Evolutionary conservation across 2,888 invertebrate genomes (phyloP), one percentile per base, ranked within the genome.

Genomic region (Ochropleura plecta): DNA sequence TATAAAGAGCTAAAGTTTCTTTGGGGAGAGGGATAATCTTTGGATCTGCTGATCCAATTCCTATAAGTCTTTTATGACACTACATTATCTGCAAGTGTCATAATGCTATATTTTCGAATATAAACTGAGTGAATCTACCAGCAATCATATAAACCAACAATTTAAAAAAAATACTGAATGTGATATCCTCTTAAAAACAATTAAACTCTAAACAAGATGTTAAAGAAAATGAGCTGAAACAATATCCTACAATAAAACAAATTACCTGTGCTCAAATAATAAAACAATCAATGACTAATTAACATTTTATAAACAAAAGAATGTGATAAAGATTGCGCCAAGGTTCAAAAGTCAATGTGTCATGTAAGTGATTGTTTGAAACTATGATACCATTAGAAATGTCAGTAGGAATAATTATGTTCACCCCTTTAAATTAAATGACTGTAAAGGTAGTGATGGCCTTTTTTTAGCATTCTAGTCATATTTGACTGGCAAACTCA

Each of bases 311-410:
- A 65, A 73, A 82, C 68, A 81, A 62, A 62, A 68, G 60, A 65
- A 12, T 66, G 12, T 70, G 76, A 71, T 82, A 55, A 20, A 69
- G 55, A 48, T 82, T 68, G 72, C 30, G 12, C 20, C 49, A 46
- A 20, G 10, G 82, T 51, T 76, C 82, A 82, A 30, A 84, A 76
- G 63, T 77, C 81, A 82, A 57, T 42, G 20, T 82, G 84, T 53
- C 69, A 55, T 68, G 46, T 66, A 14, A 30, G 14, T 68, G 68
- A 81, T 83, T 83, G 83, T 81, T 79, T 16, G 16, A 48, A n/a
- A 53, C 44, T 63, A 53, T 60, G 48, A 49, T 79, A 83, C 16
- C 60, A 76, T 79, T 71, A 67, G 46, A 40, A 76, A 78, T 55
- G 64, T 70, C 57, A 74, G 74, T 59, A 20, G 10, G 10, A 49